Conservation (phyloP, 2,797 vertebrate species). For the Australoheros facetus region DNA sequence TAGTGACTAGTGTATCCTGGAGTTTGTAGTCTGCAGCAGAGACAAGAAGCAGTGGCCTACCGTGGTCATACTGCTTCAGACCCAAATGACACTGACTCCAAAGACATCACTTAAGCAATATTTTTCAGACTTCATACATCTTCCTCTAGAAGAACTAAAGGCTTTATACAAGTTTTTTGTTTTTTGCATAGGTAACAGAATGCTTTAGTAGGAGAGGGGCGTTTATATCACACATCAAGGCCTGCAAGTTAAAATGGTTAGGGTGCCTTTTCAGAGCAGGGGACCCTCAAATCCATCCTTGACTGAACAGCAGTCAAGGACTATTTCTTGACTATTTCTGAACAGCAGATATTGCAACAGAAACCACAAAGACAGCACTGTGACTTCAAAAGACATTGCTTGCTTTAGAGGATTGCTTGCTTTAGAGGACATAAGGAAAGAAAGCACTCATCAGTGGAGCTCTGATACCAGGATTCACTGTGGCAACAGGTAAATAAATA, state of each 20-base stretch:
- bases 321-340: no score
- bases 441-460: no score
- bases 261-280: neutral
- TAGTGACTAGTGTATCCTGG: fast-evolving
- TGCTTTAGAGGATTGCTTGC: neutral
- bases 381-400: no score
- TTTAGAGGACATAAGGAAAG: neutral
- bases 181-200: neutral
- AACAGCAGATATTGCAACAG: no score
- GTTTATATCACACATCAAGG: neutral
- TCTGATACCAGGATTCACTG: no score
- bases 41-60: no score
- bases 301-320: no score
- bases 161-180: fast-evolving
- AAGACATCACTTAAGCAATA: neutral
- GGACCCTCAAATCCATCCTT: no score
- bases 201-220: neutral
- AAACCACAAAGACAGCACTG: no score
- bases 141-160: neutral
- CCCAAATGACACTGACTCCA: neutral
- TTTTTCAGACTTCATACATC: neutral
- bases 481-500: no score
- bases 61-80: neutral
- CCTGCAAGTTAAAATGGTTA: neutral
- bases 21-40: neutral